Evolutionary conservation across 2,888 invertebrate genomes (phyloP), one percentile per base, ranked within the genome.

Genomic region (Protodeltote pygarga): DNA sequence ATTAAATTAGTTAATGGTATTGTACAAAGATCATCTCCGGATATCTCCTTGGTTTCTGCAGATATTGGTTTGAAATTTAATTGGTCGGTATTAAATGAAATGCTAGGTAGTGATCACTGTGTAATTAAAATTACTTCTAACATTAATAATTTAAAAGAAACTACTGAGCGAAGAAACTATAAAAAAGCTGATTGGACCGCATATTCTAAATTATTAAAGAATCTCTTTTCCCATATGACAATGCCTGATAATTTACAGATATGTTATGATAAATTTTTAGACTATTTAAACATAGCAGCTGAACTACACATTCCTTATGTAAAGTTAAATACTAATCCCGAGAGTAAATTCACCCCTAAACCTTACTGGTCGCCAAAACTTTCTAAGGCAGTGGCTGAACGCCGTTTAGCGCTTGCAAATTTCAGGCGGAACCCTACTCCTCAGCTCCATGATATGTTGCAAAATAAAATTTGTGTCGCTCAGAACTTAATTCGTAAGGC

Each of bases 341-440:
- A n/a, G 3, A 31, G 2, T 14, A 57, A 45, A 2, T 71, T 71
- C 45, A 31, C 2, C 1, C 63, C 65, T 0, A 71, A 68, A 47
- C 35, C 49, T 3, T 75, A 68, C 31, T 75, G 71, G 70, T 58
- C 40, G 20, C 2, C 39, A 16, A 19, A 27, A 3, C 14, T 72
- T 5, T 71, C 71, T 2, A 60, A 51, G 42, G 20, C 33, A 5
- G 54, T 71, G 2, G 67, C 65, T 2, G 37, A 59, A 34, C 57
- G 68, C 3, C 28, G 65, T 3, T 24, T 55, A 10, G 60, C 65
- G 0, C 23, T 71, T 3, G 10, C 57, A 0, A 20, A 21, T 6
- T 68, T 73, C 27, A 47, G 71, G 37, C 23, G 45, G 3, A 65
- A 64, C 25, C 66, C 71, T 0, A 51, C 53, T 3, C 67, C 68